Percentiles rank a stretch among this genome's conserved stretches.
phyloP scores from a whole-genome alignment of 2,797 vertebrate genomes.

The Manis pentadactyla region DNA sequence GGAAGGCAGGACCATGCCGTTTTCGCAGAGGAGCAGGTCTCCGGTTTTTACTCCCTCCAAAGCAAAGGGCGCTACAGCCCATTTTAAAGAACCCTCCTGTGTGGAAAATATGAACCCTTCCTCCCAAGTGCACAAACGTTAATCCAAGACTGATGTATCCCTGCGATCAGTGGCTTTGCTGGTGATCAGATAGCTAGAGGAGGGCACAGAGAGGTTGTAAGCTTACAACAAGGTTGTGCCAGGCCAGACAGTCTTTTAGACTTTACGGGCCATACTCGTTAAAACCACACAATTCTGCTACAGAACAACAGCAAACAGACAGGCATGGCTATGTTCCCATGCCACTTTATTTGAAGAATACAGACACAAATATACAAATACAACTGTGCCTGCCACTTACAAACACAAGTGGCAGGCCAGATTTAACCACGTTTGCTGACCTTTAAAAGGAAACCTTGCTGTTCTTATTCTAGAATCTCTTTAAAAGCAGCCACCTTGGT shows the following conservation, averaged over 20 bases:
- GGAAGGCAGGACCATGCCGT: neutral
- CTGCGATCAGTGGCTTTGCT: neutral
- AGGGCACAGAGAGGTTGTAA: neutral
- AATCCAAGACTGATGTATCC: neutral
- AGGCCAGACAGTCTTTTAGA: neutral
- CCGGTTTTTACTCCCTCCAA: neutral
- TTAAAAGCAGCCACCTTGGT: neutral
- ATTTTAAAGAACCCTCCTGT: neutral
- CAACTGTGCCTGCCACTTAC: neutral
- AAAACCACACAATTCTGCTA: neutral
- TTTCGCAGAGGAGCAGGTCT: neutral
- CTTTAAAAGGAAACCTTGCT: neutral
- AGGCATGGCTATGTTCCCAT: neutral
- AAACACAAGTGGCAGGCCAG: neutral
- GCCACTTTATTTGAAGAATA: neutral
- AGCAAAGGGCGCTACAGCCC: neutral
- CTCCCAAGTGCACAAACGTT: neutral
- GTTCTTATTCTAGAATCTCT: neutral
- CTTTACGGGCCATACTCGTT: neutral
- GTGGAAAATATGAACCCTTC: neutral
- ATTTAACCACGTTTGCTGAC: neutral
- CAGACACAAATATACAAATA: neutral
- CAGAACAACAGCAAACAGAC: neutral
- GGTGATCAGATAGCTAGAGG: neutral
- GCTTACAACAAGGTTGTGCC: neutral